Base-by-base conservation (phyloP, 1,140 invertebrate species). In the Frieseomelitta varia region DNA sequence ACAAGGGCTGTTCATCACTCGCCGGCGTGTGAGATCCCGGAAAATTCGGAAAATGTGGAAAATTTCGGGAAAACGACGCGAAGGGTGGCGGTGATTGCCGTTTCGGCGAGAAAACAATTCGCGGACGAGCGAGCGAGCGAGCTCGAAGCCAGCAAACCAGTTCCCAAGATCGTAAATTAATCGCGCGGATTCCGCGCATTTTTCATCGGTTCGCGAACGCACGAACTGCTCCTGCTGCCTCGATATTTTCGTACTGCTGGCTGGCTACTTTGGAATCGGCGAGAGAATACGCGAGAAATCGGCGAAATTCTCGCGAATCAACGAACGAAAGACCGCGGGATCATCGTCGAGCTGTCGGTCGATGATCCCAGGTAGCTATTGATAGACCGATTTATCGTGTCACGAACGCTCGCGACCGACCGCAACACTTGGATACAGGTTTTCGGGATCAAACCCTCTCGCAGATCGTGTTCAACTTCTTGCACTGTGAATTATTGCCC, bases 331-430 rank as follows among this genome's bases (percentile, higher is more conserved):
- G 65, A 65, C 3, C 30, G 2, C 21, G n/a, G 15, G 53, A 69
- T 69, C 63, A n/a, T 61, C 81, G 12, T 69, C 74, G 55, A 39
- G 17, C 74, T 78, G 65, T 78, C 75, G 81, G 81, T 83, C 81
- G 81, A 78, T 78, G 75, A 83, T 83, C 81, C 75, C 65, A 77
- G n/a, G 63, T 78, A 21, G 53, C 53, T 83, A 78, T 69, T 71
- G 75, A 78, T 78, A 83, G 75, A 83, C 65, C 27, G 74, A 78
- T 83, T 69, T 78, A 71, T 83, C 75, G 65, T 71, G 81, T 83
- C 39, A 30, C 75, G 27, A 19, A 51, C 27, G 34, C 53, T 0
- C 53, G 27, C 39, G 24, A n/a, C 27, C n/a, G 2, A 12, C 58
- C 12, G 10, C n/a, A 61, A 8, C 6, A 47, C 39, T 47, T 8